Conservation (phyloP, 2,797 vertebrate genomes). For the Crax fasciolata region DNA sequence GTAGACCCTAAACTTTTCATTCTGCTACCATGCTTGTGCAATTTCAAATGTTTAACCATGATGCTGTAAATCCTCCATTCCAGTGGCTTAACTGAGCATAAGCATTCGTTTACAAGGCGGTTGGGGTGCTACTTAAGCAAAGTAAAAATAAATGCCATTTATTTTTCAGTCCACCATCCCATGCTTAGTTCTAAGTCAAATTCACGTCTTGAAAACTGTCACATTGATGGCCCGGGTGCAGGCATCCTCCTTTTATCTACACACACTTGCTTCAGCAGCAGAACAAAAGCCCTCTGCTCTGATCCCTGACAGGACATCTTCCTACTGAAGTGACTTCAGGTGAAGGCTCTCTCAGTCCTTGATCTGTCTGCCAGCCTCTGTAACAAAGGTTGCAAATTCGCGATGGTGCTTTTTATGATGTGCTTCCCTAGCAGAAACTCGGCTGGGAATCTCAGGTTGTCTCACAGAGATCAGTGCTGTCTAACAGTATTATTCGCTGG, state of each 20-base stretch:
- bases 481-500: slow-evolving; percentile 8
- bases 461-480: slow-evolving; percentile 40
- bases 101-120: background rate
- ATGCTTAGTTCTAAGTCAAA: slow-evolving; percentile 26
- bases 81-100: background rate
- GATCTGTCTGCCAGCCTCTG: slow-evolving; percentile 54
- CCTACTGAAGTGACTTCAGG: slow-evolving; percentile 37
- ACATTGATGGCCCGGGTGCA: background rate
- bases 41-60: background rate
- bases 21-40: background rate
- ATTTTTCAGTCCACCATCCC: background rate
- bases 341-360: slow-evolving; percentile 38
- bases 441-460: slow-evolving; percentile 11
- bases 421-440: background rate
- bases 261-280: slow-evolving; percentile 36
- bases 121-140: background rate
- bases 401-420: slow-evolving; percentile 45
- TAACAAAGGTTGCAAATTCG: slow-evolving; percentile 44
- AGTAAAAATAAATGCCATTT: background rate
- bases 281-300: slow-evolving; percentile 45
- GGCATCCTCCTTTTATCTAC: slow-evolving; percentile 47
- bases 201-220: slow-evolving; percentile 14
- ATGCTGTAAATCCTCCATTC: background rate
- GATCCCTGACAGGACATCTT: slow-evolving; percentile 45
- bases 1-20: background rate